Conservation (phyloP, 2,797 vertebrate genomes). For the Cryptoprocta ferox region DNA sequence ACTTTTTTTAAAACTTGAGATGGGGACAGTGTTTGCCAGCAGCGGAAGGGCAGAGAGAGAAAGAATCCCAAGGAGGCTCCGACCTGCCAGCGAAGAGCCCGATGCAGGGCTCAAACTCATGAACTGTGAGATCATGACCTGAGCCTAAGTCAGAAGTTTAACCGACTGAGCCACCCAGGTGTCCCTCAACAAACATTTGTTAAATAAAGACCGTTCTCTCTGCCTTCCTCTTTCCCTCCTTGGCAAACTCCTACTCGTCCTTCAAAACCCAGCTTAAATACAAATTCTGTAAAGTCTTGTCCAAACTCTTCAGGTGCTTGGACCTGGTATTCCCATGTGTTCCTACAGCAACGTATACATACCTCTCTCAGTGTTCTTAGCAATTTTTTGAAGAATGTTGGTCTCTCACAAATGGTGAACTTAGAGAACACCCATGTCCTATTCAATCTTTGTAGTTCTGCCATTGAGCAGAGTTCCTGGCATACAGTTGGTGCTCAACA, state of each 20-base stretch:
- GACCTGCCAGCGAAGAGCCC: no score
- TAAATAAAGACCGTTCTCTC: background rate
- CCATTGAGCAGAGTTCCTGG: conserved; percentile 19
- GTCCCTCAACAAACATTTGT: conserved; percentile 6
- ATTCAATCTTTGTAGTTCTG: conserved; percentile 11
- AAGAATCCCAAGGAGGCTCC: no score
- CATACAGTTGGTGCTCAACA: conserved; percentile 10
- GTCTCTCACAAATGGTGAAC: conserved; percentile 52
- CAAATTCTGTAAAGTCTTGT: conserved; percentile 8
- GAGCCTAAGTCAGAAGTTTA: no score
- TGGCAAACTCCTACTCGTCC: conserved; percentile 41
- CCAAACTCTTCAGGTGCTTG: background rate
- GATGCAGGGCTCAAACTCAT: no score
- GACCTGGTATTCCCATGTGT: background rate
- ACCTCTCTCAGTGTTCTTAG: background rate
- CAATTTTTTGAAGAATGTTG: conserved; percentile 43
- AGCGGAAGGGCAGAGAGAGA: no score
- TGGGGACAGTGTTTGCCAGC: no score
- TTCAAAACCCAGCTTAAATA: conserved; percentile 55
- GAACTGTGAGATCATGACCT: no score
- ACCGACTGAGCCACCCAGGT: no score
- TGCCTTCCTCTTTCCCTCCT: background rate
- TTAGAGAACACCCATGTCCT: background rate
- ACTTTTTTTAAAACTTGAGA: no score
- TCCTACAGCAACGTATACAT: conserved; percentile 25